phyloP scores from a whole-genome alignment of 1,140 invertebrate genomes.

The Drosophila oshimai region DNA sequence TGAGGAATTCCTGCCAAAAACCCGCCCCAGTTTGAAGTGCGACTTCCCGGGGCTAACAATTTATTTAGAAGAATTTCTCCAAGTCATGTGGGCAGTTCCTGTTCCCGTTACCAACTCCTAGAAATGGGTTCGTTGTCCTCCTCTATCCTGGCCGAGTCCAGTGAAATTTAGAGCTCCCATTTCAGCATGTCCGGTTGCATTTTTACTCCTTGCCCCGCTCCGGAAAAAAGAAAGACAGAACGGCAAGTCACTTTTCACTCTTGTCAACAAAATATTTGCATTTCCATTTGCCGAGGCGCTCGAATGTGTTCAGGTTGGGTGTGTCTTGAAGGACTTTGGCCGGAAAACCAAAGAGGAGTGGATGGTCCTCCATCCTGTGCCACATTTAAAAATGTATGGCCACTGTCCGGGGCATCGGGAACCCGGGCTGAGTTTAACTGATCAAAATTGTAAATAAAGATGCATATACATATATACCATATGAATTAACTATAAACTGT shows the following conservation, averaged over 20 bases:
- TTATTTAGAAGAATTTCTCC: constrained; percentile 36
- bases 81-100: constrained; percentile 41
- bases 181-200: constrained; percentile 63
- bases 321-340: constrained; percentile 24
- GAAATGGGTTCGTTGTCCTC: constrained; percentile 45
- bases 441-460: constrained; percentile 77
- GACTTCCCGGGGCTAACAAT: constrained; percentile 38
- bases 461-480: constrained; percentile 53
- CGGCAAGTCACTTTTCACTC: constrained; percentile 63
- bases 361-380: constrained; percentile 38
- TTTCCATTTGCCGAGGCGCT: constrained; percentile 52
- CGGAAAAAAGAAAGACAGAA: constrained; percentile 13
- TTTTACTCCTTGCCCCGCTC: background rate
- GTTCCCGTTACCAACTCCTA: constrained; percentile 10
- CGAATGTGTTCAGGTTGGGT: constrained; percentile 1
- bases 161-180: constrained; percentile 25
- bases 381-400: constrained; percentile 73
- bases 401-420: constrained; percentile 47
- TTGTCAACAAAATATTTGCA: constrained; percentile 78
- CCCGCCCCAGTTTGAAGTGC: constrained; percentile 2
- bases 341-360: background rate
- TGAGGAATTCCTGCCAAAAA: constrained; percentile 32
- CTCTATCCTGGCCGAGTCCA: background rate
- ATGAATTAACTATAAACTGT: constrained; percentile 63
- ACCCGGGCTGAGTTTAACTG: constrained; percentile 53